These are phyloP conservation scores for Cyanoliseus patagonus DNA, from an alignment of 2,113 vertebrate genomes.

Conservation along the genomic window DNA sequence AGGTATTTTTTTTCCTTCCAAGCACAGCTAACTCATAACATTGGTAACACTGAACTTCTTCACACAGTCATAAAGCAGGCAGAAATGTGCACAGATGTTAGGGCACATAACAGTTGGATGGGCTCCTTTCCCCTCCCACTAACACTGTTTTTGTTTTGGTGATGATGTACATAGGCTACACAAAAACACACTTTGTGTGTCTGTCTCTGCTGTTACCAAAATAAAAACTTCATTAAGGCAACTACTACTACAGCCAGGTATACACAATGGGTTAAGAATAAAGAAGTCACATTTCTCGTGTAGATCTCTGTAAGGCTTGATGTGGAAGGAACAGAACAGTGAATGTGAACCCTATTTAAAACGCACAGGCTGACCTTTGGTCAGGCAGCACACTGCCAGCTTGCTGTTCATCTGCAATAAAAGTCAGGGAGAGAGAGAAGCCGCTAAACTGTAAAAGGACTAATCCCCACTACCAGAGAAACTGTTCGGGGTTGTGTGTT, in stretches of 20 bases:
- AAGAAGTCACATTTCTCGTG: not conserved
- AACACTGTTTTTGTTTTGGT: not conserved
- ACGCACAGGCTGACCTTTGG: not conserved
- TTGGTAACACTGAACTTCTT: not conserved
- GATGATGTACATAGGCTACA: not conserved
- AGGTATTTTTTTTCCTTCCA: not conserved
- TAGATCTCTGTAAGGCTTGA: not conserved
- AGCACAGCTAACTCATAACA: conserved; percentile 19
- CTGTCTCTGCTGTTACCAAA: not conserved
- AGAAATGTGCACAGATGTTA: not conserved
- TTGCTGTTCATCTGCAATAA: not conserved
- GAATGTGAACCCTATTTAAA: not conserved
- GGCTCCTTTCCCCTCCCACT: not conserved
- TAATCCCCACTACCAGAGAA: not conserved
- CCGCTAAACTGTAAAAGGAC: not conserved
- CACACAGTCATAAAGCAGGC: not conserved
- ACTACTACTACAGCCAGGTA: not conserved
- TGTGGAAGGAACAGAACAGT: not conserved
- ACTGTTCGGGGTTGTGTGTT: not conserved
- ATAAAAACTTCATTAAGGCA: not conserved
- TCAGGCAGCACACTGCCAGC: not conserved
- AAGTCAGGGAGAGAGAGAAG: not conserved
- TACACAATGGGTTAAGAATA: not conserved
- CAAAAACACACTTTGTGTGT: not conserved
- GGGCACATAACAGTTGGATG: not conserved